Conservation (phyloP, 1,140 invertebrate genomes). For the Leptonema lineaticorne region DNA sequence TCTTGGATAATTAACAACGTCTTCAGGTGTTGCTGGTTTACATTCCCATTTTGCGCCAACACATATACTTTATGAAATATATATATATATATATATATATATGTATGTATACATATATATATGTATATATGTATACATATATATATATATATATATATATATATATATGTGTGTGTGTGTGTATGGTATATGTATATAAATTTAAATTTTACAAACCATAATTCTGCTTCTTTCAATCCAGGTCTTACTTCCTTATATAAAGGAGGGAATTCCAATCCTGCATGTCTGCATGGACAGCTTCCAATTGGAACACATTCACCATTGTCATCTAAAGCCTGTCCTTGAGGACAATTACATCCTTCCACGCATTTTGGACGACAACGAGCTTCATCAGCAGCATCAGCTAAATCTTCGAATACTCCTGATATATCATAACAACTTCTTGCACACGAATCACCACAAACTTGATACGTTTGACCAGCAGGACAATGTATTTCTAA, state of each 20-base stretch:
- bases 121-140: neutral
- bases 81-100: neutral
- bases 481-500: constrained; percentile 70
- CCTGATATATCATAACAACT: constrained; percentile 66
- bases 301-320: constrained; percentile 76
- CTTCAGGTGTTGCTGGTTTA: constrained; percentile 60
- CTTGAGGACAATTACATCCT: constrained; percentile 83
- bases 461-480: constrained; percentile 78
- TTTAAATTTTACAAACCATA: constrained; percentile 59
- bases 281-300: constrained; percentile 74
- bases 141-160: constrained; percentile 6
- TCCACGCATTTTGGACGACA: constrained; percentile 75
- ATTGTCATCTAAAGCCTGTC: constrained; percentile 68
- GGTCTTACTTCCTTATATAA: constrained; percentile 73
- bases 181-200: too few relatives aligned
- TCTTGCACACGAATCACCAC: constrained; percentile 72
- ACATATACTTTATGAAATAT: constrained; percentile 66
- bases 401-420: constrained; percentile 42
- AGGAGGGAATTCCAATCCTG: constrained; percentile 70
- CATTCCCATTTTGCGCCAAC: constrained; percentile 74
- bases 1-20: constrained; percentile 64
- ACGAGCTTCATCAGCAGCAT: constrained; percentile 39
- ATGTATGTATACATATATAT: neutral
- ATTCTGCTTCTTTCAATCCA: constrained; percentile 63
- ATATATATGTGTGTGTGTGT: neutral